Evolutionary conservation across 2,888 invertebrate species (phyloP).

Genomic region (Volucella inflata): DNA sequence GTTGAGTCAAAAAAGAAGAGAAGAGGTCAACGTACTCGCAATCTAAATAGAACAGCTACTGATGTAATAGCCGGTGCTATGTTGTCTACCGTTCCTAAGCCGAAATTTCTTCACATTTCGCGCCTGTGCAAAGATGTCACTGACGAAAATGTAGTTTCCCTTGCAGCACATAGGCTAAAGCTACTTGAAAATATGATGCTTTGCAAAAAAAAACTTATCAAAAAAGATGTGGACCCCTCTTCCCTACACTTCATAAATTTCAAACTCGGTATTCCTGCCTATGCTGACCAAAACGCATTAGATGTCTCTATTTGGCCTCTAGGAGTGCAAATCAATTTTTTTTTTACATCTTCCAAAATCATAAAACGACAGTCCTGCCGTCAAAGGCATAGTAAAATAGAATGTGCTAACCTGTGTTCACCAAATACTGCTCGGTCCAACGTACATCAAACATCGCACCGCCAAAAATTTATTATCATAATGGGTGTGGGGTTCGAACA

Average conservation of each 20-base stretch:
- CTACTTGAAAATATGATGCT: background rate
- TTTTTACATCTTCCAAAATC: too few species aligned
- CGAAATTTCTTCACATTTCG: conserved; percentile 6
- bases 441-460: too few species aligned
- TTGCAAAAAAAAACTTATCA: background rate
- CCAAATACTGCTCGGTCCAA: too few species aligned
- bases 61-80: background rate
- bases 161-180: too few species aligned
- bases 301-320: too few species aligned
- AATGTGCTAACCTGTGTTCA: too few species aligned
- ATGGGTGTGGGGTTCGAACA: too few species aligned
- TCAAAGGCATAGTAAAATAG: too few species aligned
- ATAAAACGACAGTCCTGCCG: too few species aligned
- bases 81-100: background rate
- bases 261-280: background rate
- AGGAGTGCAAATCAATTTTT: too few species aligned
- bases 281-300: background rate
- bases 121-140: background rate
- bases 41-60: conserved; percentile 8
- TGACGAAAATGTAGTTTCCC: background rate
- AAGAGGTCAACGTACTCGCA: conserved; percentile 5
- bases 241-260: background rate
- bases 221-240: too few species aligned
- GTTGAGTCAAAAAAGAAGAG: conserved; percentile 1
- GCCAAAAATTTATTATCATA: too few species aligned